Conservation (phyloP, 2,113 vertebrate species). For the Petromus typicus region DNA sequence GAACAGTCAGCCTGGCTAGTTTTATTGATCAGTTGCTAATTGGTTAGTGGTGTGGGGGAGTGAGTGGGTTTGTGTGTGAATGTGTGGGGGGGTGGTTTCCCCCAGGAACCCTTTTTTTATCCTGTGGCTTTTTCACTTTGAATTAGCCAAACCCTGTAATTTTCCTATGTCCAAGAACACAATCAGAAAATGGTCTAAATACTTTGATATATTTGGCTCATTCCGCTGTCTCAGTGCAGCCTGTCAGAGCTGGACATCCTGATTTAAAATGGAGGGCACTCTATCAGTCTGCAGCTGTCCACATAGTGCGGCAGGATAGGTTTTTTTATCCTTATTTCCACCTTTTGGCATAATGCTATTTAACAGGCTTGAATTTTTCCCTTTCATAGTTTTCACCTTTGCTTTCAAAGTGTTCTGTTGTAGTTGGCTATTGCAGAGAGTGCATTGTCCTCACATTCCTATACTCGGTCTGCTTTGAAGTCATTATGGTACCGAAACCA, state of each 20-base stretch:
- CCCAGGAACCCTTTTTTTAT: conserved; percentile 66
- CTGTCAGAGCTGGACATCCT: conserved; percentile 33
- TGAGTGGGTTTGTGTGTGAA: not conserved
- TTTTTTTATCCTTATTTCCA: conserved; percentile 30
- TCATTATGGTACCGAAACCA: not conserved
- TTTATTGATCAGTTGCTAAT: conserved; percentile 69
- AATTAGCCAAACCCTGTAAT: conserved; percentile 62
- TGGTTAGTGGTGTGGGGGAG: conserved; percentile 32
- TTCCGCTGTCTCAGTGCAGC: conserved; percentile 58
- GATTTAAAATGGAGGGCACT: conserved; percentile 52
- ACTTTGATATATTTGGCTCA: conserved; percentile 59
- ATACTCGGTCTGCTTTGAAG: conserved; percentile 16
- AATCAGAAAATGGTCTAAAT: conserved; percentile 66
- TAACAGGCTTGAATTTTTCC: conserved; percentile 36
- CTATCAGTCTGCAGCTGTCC: not conserved
- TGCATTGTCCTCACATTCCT: conserved; percentile 34
- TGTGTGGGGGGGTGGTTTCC: not conserved
- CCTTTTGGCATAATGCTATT: conserved; percentile 58
- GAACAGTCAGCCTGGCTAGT: conserved; percentile 76
- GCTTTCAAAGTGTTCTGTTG: conserved; percentile 28
- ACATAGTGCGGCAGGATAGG: not conserved
- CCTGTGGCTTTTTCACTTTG: conserved; percentile 74
- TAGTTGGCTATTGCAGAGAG: conserved; percentile 59
- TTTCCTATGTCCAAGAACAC: conserved; percentile 67
- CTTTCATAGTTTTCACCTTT: not conserved